Base-by-base conservation (phyloP, 2,113 vertebrate genomes). In the Etia nguti region DNA sequence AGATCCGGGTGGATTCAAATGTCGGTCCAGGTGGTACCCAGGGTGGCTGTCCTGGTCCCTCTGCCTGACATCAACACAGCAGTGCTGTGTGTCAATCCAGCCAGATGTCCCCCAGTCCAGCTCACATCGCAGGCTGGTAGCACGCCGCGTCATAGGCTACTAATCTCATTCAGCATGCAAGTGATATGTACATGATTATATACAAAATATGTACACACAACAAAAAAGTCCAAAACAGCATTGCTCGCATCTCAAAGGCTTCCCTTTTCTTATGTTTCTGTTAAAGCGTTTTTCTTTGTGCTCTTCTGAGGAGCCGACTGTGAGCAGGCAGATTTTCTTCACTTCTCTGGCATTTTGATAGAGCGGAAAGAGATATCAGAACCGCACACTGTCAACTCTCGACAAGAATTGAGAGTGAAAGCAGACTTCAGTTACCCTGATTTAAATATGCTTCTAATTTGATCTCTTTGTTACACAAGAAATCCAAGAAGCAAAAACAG, bases 11-110 rank as follows among this genome's bases (percentile, higher is more conserved):
- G 91, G 84, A 93, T 86, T 92, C 38, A 92, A 86, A 34, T 52
- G 84, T 55, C 55, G 10, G 31, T 65, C 31, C 86, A 87, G 92
- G 89, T 86, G 90, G 91, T 80, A 24, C 86, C 92, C 93, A 95
- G 95, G 91, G 36, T 94, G 94, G 92, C 73, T 92, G 93, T 80
- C 93, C 94, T 93, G 94, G 94, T 90, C 82, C 84, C 93, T 88
- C 54, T 82, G 85, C 81, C 89, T 80, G 90, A 83, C 75, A 90
- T 80, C 73, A 86, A 79, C 91, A 93, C 79, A 82, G 68, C 59
- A 56, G 24, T 41, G 48, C 84, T 3, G 80, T 79, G 60, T 59
- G 89, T 92, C 79, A 90, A 68, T 92, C 83, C 90, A 91, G 59
- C 91, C 52, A 31, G 90, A 93, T 82, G 15, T 82, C 84, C 0